These are phyloP conservation scores for zebrafish (Danio rerio) DNA, from an alignment of 2,113 vertebrate species.

Conservation along the genomic window DNA sequence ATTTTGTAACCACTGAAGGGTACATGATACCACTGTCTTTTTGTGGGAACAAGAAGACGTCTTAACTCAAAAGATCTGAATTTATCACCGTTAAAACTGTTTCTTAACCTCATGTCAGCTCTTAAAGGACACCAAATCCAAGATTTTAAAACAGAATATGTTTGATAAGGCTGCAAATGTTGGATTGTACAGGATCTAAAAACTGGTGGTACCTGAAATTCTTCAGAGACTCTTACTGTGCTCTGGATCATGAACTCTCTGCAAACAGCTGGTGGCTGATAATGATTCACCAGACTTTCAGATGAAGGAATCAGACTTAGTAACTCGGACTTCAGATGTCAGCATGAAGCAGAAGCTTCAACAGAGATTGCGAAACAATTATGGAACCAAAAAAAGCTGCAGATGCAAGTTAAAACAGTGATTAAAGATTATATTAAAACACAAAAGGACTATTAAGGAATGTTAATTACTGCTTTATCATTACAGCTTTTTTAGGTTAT, in stretches of 20 bases:
- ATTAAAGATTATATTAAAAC: too few relatives aligned
- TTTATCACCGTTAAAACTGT: slow-evolving; percentile 46
- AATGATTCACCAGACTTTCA: slow-evolving; percentile 10
- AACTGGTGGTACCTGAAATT: background rate
- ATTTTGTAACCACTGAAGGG: slow-evolving; percentile 54
- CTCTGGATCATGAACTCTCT: background rate
- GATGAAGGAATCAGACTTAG: background rate
- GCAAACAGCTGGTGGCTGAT: background rate
- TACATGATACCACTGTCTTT: slow-evolving; percentile 51
- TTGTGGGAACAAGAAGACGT: slow-evolving; percentile 51
- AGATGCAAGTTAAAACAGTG: too few relatives aligned
- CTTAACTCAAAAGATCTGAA: slow-evolving; percentile 18
- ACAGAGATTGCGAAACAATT: background rate
- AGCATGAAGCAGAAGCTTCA: background rate
- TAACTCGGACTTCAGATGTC: background rate
- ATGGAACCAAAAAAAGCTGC: background rate
- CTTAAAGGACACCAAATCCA: background rate
- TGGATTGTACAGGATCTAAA: background rate
- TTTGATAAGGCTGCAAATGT: background rate
- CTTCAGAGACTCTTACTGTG: background rate
- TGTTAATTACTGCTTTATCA: too few relatives aligned
- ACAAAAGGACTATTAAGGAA: too few relatives aligned
- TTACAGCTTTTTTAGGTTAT: too few relatives aligned
- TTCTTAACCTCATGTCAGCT: background rate
- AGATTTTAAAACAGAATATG: background rate